Evolutionary conservation across 2,113 vertebrate genomes (phyloP).

Genomic region (Fukomys damarensis): DNA sequence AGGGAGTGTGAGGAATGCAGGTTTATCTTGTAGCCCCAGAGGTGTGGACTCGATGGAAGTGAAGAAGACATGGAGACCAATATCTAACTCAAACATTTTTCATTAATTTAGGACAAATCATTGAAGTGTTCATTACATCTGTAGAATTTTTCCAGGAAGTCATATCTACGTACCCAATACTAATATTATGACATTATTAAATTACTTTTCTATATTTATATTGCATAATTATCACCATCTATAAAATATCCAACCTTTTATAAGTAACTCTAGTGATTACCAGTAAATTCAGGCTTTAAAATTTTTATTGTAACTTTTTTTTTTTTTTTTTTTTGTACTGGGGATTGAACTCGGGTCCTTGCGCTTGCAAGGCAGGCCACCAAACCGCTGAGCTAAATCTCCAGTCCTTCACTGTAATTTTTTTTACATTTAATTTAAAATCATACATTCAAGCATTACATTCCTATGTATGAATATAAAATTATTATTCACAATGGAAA

Average conservation of each 20-base stretch:
- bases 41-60: neutral
- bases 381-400: too few species aligned
- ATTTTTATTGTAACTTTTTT: neutral
- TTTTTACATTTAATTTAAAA: slow-evolving; percentile 41
- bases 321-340: too few species aligned
- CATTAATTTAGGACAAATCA: neutral
- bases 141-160: neutral
- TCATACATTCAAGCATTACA: neutral
- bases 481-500: neutral
- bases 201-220: slow-evolving; percentile 22
- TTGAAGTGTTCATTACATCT: neutral
- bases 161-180: neutral
- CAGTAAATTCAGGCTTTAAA: neutral
- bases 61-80: neutral
- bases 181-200: slow-evolving; percentile 12
- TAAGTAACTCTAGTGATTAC: slow-evolving; percentile 18
- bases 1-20: neutral
- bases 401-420: too few species aligned
- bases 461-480: slow-evolving; percentile 3
- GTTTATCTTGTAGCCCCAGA: neutral
- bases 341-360: too few species aligned
- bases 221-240: neutral
- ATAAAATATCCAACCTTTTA: slow-evolving; percentile 13
- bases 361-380: too few species aligned
- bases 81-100: neutral